phyloP scores from a whole-genome alignment of 2,797 vertebrate species.

The Characodon lateralis region DNA sequence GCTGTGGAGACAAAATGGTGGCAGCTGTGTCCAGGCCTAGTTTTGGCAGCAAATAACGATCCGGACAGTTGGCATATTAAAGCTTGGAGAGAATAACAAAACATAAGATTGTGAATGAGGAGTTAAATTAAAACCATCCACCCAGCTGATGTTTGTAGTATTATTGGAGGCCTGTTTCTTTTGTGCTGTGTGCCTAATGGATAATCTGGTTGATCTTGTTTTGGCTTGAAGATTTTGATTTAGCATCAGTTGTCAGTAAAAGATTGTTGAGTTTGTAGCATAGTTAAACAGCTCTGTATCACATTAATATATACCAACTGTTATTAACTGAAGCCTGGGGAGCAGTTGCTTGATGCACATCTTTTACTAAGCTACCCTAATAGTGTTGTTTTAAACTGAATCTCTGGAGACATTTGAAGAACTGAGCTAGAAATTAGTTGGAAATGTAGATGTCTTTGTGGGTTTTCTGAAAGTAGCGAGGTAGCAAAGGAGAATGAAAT shows the following conservation, averaged over 20 bases:
- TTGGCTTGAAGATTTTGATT: neutral
- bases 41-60: constrained; percentile 55
- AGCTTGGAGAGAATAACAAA: constrained; percentile 16
- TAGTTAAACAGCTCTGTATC: neutral
- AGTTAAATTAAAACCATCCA: constrained; percentile 1
- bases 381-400: neutral
- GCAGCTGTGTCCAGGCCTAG: constrained; percentile 63
- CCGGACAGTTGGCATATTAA: constrained; percentile 48
- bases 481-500: neutral
- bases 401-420: neutral
- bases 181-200: neutral
- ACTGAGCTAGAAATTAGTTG: neutral
- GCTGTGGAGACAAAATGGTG: constrained; percentile 79
- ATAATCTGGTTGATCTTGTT: neutral
- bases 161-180: neutral
- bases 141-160: neutral
- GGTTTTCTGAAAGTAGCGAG: neutral
- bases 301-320: neutral
- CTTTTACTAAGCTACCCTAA: neutral
- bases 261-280: neutral
- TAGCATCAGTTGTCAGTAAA: neutral
- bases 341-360: neutral
- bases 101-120: constrained; percentile 10
- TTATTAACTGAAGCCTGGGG: neutral
- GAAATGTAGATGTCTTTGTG: neutral